Conservation (phyloP, 53 echinoderm and acorn worm species). For the Antedon mediterranea region DNA sequence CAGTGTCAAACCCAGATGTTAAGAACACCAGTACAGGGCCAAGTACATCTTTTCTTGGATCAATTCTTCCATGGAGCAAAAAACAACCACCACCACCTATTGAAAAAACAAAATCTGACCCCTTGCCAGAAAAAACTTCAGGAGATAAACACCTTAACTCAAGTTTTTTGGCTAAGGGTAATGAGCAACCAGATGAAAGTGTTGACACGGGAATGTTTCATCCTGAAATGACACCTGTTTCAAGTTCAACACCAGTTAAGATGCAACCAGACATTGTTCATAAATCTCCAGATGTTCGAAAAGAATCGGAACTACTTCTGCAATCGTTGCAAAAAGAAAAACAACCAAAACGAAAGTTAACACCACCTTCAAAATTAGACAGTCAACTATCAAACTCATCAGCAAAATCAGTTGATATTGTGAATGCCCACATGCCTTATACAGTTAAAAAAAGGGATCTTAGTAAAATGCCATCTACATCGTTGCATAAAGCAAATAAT, state of each 20-base stretch:
- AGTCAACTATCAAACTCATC: background rate
- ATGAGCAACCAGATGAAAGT: background rate
- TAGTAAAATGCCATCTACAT: slow-evolving; percentile 49
- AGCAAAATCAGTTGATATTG: background rate
- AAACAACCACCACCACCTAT: slow-evolving; percentile 16
- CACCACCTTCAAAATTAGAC: background rate
- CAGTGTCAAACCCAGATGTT: background rate
- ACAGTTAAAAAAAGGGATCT: slow-evolving; percentile 27
- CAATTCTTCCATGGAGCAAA: slow-evolving; percentile 60
- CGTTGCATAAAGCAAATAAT: slow-evolving; percentile 13
- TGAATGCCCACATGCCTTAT: background rate
- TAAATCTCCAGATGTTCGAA: background rate
- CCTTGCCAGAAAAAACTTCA: background rate
- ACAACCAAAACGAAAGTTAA: background rate
- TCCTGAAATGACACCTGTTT: slow-evolving; percentile 26
- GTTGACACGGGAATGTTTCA: slow-evolving; percentile 24
- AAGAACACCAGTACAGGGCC: background rate
- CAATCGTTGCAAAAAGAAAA: background rate
- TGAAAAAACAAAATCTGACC: background rate
- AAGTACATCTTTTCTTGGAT: slow-evolving; percentile 52
- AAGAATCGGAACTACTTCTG: background rate
- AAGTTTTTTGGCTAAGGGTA: background rate
- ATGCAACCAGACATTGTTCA: background rate
- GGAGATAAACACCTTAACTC: background rate
- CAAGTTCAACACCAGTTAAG: slow-evolving; percentile 29